Percentiles rank a stretch among this genome's conserved stretches.
Evolutionary conservation across 2,113 vertebrate species (phyloP).

Genomic region (Butastur rufipennis): DNA sequence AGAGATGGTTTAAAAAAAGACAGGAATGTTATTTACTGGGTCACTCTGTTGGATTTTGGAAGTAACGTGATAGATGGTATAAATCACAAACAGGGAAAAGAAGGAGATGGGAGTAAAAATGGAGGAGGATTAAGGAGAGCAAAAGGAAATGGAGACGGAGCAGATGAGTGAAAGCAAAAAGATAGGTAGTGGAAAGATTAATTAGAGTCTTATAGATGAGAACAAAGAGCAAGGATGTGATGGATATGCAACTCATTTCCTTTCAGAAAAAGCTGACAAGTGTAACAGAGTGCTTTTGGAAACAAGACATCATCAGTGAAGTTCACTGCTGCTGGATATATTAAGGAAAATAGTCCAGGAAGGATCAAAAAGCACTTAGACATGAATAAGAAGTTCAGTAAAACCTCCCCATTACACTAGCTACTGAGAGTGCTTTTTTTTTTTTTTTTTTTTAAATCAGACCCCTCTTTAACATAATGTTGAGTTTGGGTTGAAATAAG

Average conservation of each 20-base stretch:
- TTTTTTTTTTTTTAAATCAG: not conserved
- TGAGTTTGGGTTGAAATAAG: not conserved
- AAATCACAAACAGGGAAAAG: not conserved
- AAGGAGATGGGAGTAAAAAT: not conserved
- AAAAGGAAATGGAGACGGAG: not conserved
- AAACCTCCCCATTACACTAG: not conserved
- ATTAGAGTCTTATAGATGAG: not conserved
- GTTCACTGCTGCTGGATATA: not conserved
- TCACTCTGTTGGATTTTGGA: not conserved
- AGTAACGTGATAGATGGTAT: not conserved
- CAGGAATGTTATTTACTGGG: not conserved
- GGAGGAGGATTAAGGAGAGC: not conserved
- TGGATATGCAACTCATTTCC: conserved; percentile 7
- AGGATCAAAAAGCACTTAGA: not conserved
- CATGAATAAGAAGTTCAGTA: not conserved
- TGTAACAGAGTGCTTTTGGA: not conserved
- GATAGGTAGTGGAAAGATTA: not conserved
- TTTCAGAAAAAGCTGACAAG: conserved; percentile 15
- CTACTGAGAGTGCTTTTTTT: not conserved
- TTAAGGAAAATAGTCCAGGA: not conserved
- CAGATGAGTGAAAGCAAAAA: not conserved
- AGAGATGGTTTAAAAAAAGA: not conserved
- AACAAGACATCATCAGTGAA: not conserved
- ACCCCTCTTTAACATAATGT: not conserved
- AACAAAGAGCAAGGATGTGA: not conserved